Percentiles rank a stretch among this genome's conserved stretches.
Conservation (phyloP, 2,797 vertebrate genomes). For the Cryptoprocta ferox region DNA sequence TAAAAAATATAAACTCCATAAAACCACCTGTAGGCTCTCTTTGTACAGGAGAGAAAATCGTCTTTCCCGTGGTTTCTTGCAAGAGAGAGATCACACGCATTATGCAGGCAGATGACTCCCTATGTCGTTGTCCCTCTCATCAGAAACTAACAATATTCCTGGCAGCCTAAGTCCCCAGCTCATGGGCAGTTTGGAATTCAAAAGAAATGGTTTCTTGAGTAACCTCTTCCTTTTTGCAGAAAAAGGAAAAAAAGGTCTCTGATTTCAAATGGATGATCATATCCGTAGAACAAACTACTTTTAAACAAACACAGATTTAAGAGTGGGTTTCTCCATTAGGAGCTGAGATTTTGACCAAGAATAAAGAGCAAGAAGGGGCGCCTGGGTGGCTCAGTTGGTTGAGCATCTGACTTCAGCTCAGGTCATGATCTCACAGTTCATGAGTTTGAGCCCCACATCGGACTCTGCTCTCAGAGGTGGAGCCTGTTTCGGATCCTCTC, state of each 20-base stretch:
- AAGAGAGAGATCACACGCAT: background rate
- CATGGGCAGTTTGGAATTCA: background rate
- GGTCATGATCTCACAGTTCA: no score
- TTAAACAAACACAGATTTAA: background rate
- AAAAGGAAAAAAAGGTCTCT: background rate
- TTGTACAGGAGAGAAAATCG: background rate
- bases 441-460: no score
- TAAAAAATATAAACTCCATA: background rate
- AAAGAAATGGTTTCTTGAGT: background rate
- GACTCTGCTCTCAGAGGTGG: no score
- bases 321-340: background rate
- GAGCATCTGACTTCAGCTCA: no score
- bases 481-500: no score
- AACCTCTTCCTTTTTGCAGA: background rate
- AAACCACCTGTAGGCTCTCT: background rate
- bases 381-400: no score
- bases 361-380: background rate
- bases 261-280: background rate
- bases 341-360: background rate
- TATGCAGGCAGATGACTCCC: background rate
- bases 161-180: background rate
- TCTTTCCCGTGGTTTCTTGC: background rate
- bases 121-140: background rate
- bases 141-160: background rate
- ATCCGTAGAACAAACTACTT: background rate